Conservation (phyloP, 2,113 vertebrate genomes). For the Gymnogyps californianus region DNA sequence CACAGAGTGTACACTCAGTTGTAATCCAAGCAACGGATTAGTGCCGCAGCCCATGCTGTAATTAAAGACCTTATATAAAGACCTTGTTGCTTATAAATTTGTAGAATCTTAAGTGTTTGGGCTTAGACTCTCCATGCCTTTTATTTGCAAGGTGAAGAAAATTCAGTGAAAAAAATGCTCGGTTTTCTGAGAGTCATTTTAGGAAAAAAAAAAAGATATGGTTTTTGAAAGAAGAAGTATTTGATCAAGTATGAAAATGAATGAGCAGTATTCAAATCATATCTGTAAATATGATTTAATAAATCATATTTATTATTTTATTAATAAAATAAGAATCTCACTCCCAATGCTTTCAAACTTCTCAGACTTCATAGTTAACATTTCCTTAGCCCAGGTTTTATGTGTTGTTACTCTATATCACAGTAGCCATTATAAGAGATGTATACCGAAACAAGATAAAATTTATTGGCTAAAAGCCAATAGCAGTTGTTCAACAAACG, state of each 20-base stretch:
- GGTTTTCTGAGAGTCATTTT: background rate
- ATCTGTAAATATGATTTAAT: background rate
- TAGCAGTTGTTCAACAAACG: background rate
- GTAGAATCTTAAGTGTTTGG: background rate
- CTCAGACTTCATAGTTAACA: background rate
- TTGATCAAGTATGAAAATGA: background rate
- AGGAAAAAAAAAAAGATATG: background rate
- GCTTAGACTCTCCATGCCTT: background rate
- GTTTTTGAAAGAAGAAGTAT: background rate
- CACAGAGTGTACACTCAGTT: background rate
- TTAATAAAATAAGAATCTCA: background rate
- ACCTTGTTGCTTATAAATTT: background rate
- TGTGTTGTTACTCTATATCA: background rate
- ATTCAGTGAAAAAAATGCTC: background rate
- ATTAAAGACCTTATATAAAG: slow-evolving; percentile 3
- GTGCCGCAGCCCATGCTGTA: background rate
- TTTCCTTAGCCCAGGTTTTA: background rate
- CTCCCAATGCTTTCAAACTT: background rate
- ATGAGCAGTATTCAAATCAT: background rate
- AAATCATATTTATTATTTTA: too few species aligned
- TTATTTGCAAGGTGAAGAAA: background rate
- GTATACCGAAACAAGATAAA: background rate
- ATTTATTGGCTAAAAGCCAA: background rate
- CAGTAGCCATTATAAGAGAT: background rate
- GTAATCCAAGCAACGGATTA: slow-evolving; percentile 1